These are phyloP conservation scores for Balearica regulorum DNA, from an alignment of 2,797 vertebrate genomes.

Conservation along the genomic window DNA sequence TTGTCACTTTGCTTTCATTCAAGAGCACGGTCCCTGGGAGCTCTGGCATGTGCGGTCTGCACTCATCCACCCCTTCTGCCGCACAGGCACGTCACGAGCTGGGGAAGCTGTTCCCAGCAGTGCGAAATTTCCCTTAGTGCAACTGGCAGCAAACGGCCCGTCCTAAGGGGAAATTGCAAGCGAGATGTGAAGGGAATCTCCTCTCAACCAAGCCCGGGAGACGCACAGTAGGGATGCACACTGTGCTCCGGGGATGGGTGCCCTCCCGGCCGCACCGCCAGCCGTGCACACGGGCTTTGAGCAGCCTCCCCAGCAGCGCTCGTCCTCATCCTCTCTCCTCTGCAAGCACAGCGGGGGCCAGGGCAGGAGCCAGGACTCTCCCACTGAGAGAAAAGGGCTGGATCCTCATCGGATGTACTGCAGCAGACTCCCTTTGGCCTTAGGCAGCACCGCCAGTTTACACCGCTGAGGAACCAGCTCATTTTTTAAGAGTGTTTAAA, in stretches of 20 bases:
- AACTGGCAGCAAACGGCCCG: neutral
- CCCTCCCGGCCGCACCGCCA: accelerated
- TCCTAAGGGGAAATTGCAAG: neutral
- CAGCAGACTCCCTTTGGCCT: neutral
- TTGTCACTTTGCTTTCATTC: neutral
- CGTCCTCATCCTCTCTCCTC: neutral
- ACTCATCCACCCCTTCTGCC: neutral
- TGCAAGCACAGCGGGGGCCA: neutral
- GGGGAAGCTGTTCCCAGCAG: neutral
- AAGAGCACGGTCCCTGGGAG: neutral
- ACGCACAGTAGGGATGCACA: accelerated
- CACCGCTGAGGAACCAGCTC: neutral
- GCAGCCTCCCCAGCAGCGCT: neutral
- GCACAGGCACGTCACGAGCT: neutral
- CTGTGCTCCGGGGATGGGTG: accelerated
- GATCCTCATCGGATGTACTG: neutral
- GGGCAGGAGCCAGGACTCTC: neutral
- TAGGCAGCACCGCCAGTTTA: neutral
- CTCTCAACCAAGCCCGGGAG: accelerated
- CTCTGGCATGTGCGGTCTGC: accelerated
- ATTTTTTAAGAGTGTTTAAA: neutral
- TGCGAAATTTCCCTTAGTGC: neutral
- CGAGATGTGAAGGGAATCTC: neutral
- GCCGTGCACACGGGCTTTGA: accelerated
- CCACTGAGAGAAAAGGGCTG: neutral